These are phyloP conservation scores for Megaustenia siamemsis DNA, from an alignment of 2,888 invertebrate genomes.

Conservation along the genomic window DNA sequence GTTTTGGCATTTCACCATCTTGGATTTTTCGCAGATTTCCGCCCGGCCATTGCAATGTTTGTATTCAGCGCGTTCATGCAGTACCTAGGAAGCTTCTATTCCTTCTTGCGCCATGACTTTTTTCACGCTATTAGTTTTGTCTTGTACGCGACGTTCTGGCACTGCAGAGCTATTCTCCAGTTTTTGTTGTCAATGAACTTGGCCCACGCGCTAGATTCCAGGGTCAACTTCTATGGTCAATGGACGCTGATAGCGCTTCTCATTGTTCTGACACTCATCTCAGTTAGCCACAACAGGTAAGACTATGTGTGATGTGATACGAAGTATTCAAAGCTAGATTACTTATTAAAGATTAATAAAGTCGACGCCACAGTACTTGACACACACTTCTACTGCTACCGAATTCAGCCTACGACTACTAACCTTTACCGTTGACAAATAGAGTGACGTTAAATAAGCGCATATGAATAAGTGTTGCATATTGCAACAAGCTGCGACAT, in stretches of 20 bases:
- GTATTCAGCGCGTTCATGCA: slow-evolving; percentile 62
- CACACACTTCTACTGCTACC: too few species aligned
- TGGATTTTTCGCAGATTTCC: slow-evolving; percentile 65
- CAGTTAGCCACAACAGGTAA: slow-evolving; percentile 53
- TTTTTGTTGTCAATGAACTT: slow-evolving; percentile 57
- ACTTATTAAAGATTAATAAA: too few species aligned
- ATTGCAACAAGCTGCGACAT: too few species aligned
- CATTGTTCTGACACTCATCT: slow-evolving; percentile 58
- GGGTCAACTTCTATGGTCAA: slow-evolving; percentile 62
- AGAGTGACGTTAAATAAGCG: too few species aligned
- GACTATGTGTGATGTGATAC: slow-evolving; percentile 10
- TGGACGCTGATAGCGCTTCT: slow-evolving; percentile 62
- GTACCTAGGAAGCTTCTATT: slow-evolving; percentile 64
- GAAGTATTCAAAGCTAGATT: too few species aligned
- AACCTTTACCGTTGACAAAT: too few species aligned
- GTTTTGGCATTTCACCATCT: slow-evolving; percentile 65
- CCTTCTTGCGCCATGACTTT: slow-evolving; percentile 66
- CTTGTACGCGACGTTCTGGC: slow-evolving; percentile 65
- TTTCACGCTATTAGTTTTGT: slow-evolving; percentile 64
- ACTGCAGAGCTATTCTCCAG: slow-evolving; percentile 58
- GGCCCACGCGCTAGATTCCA: slow-evolving; percentile 47
- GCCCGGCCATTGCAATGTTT: slow-evolving; percentile 62
- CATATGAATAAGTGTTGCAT: too few species aligned
- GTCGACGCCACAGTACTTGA: too few species aligned
- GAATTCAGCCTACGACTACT: too few species aligned